A percentile compares a stretch with the other conserved stretches of the same genome.
These are phyloP conservation scores for Campoplex capitator DNA, from an alignment of 2,888 invertebrate genomes.

Conservation along the genomic window DNA sequence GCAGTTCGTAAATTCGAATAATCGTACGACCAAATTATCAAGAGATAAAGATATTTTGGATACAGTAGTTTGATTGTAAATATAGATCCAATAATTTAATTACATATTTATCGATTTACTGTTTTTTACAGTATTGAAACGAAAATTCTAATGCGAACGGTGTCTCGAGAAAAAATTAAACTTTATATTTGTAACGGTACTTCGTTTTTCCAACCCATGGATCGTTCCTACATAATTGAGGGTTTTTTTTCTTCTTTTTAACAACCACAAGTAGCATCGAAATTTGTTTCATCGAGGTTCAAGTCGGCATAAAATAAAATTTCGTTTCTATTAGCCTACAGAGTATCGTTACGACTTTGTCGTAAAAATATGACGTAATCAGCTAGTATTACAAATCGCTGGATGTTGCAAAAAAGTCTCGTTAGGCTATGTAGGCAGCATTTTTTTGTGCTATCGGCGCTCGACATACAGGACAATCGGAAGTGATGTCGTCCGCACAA, in stretches of 20 bases:
- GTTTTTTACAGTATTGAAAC: slow-evolving; percentile 5
- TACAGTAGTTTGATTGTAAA: slow-evolving; percentile 41
- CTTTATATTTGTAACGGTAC: slow-evolving; percentile 29
- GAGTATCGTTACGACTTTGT: slow-evolving; percentile 8
- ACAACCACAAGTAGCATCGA: not conserved
- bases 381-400: not conserved
- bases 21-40: not conserved
- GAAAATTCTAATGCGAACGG: slow-evolving; percentile 25
- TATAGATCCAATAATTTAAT: slow-evolving; percentile 1
- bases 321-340: slow-evolving; percentile 56
- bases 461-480: slow-evolving; percentile 93
- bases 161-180: slow-evolving; percentile 22
- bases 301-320: slow-evolving; percentile 24
- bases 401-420: slow-evolving; percentile 8
- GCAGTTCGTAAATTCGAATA: slow-evolving; percentile 72
- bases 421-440: slow-evolving; percentile 90
- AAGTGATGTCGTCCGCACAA: slow-evolving; percentile 90
- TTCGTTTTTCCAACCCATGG: not conserved
- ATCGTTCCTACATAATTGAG: not conserved
- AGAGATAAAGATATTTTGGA: slow-evolving; percentile 45
- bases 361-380: not conserved
- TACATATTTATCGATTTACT: not conserved
- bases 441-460: slow-evolving; percentile 89
- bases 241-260: not conserved
- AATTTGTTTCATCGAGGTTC: not conserved